Percentiles rank a stretch among this genome's conserved stretches.
Conservation (phyloP, 2,888 invertebrate species). For the Agrotis exclamationis region DNA sequence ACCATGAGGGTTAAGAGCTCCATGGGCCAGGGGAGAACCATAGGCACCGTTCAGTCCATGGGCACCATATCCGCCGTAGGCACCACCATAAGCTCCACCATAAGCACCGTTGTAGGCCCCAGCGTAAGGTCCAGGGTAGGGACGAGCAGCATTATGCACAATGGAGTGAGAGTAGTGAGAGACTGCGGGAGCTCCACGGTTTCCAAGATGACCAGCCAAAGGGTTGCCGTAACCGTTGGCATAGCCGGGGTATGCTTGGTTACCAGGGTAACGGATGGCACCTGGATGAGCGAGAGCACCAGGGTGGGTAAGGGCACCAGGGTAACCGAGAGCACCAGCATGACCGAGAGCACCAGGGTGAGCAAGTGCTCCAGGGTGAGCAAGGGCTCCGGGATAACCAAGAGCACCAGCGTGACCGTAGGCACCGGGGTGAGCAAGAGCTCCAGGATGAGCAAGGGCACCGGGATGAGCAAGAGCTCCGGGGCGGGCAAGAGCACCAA, state of each 20-base stretch:
- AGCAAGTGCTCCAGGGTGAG: slow-evolving; percentile 6
- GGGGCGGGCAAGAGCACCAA: slow-evolving; percentile 1
- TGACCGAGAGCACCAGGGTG: slow-evolving; percentile 27
- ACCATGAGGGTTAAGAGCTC: slow-evolving; percentile 49
- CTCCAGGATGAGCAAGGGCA: slow-evolving; percentile 22
- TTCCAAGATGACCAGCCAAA: slow-evolving; percentile 50
- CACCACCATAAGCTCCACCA: slow-evolving; percentile 51
- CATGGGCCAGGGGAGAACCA: slow-evolving; percentile 50
- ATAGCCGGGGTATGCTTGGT: slow-evolving; percentile 31
- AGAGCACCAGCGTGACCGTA: slow-evolving; percentile 6
- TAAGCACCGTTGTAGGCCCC: slow-evolving; percentile 52
- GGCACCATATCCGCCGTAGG: slow-evolving; percentile 40
- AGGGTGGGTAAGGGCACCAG: slow-evolving; percentile 11
- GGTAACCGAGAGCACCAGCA: slow-evolving; percentile 9
- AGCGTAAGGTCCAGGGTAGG: slow-evolving; percentile 61
- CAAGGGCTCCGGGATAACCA: slow-evolving; percentile 16
- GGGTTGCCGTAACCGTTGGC: slow-evolving; percentile 47
- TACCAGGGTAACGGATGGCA: slow-evolving; percentile 28
- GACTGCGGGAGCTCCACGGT: slow-evolving; percentile 58
- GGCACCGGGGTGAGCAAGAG: slow-evolving; percentile 16
- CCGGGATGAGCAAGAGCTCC: slow-evolving; percentile 26
- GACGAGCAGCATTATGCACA: slow-evolving; percentile 61
- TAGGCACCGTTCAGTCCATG: slow-evolving; percentile 47
- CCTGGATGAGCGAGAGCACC: slow-evolving; percentile 25
- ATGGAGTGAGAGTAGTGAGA: slow-evolving; percentile 66